Conservation (phyloP, 2,888 invertebrate species). For the Kryphioiulus occultus region DNA sequence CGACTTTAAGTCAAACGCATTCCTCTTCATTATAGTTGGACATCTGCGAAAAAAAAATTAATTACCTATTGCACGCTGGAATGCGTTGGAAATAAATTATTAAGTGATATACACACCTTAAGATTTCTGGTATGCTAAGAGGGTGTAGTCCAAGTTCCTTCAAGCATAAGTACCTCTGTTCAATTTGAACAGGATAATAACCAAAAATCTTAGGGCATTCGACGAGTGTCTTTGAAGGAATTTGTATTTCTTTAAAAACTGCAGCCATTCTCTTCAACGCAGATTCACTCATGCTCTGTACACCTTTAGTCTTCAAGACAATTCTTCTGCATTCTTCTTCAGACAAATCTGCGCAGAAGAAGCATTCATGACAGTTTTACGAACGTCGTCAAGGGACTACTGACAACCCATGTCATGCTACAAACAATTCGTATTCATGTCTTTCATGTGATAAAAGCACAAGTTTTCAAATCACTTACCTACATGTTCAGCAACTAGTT, state of each 20-base stretch:
- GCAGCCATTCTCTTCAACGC: not conserved
- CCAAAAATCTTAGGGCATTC: not conserved
- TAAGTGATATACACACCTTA: not conserved
- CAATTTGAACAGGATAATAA: not conserved
- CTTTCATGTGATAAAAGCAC: not conserved
- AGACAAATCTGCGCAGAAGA: not conserved
- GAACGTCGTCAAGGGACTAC: no score
- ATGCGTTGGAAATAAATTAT: not conserved
- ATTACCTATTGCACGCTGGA: not conserved
- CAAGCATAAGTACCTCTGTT: not conserved
- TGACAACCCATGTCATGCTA: no score
- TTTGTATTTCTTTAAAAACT: not conserved
- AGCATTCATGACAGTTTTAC: no score
- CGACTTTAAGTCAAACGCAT: not conserved
- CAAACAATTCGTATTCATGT: not conserved
- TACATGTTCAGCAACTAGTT: not conserved
- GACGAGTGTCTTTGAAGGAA: not conserved
- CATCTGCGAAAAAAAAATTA: not conserved
- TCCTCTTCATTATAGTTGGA: constrained; percentile 10
- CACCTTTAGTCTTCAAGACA: not conserved
- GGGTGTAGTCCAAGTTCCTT: constrained; percentile 25
- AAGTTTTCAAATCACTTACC: not conserved
- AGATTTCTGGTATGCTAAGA: constrained; percentile 17
- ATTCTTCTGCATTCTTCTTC: not conserved
- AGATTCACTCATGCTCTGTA: not conserved